Base-by-base conservation (phyloP, 2,113 vertebrate species). In the Condylura cristata region DNA sequence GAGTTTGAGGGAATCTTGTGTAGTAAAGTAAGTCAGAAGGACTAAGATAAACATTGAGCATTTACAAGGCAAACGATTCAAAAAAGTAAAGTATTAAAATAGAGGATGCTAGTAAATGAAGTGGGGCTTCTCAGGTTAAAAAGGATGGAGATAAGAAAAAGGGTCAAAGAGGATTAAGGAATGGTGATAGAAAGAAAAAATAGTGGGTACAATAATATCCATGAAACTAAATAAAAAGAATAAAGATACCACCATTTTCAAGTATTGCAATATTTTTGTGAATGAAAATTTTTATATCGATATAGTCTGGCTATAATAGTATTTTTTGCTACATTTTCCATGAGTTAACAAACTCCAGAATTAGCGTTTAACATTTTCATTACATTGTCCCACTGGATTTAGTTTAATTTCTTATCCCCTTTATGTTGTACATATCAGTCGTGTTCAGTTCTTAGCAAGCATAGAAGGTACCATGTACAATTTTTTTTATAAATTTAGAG, bases 281-380 rank as follows among this genome's bases (percentile, higher is more conserved):
- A 10, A 41, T 79, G 28, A 32, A 6, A 91, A 48, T 79, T 76
- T 93, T 80, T 70, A 53, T 53, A 16, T 87, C 70, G 34, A 48
- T 63, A 2, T 6, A 46, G 6, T 74, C 30, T n/a, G 0, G 66
- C 41, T 72, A 5, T 39, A 63, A 24, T 5, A 66, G 8, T 85
- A 53, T 63, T 93, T 85, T 76, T 86, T 93, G 41, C 44, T 90
- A 22, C 18, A 58, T 87, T 90, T 94, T 39, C 6, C 17, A 10
- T 87, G 20, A 66, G 28, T 70, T 68, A 66, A 65, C 26, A 70
- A 2, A 51, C 56, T 81, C 84, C 63, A n/a, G 78, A 90, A 79
- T 90, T 91, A 39, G 39, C 74, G 28, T 75, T 91, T 53, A 65
- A 20, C 9, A 72, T 13, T 37, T 72, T 95, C 22, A 39, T 56